phyloP scores from a whole-genome alignment of 2,797 vertebrate genomes.

The Aphelocoma californica region DNA sequence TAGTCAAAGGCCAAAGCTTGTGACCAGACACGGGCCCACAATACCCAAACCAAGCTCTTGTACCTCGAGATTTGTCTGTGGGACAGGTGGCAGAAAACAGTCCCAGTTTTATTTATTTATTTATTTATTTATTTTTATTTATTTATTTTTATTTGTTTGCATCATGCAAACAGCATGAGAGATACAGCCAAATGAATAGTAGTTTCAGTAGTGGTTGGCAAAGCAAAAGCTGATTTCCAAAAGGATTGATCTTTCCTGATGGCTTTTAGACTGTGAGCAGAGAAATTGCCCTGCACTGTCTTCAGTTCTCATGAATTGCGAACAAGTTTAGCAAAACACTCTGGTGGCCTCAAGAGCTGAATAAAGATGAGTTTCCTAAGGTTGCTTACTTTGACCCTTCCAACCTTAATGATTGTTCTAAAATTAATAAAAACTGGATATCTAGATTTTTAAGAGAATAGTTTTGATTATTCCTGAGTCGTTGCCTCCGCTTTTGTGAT shows the following conservation, averaged over 20 bases:
- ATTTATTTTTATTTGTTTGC: neutral
- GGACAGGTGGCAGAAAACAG: neutral
- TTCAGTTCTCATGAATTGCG: neutral
- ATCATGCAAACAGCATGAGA: neutral
- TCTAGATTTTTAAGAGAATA: neutral
- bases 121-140: neutral
- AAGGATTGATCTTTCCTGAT: neutral
- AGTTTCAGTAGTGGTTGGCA: neutral
- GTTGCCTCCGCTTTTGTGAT: neutral
- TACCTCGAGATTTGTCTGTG: neutral
- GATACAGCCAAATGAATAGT: rapidly evolving
- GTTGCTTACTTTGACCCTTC: neutral
- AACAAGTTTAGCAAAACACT: neutral
- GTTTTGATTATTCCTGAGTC: neutral
- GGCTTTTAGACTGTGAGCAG: neutral
- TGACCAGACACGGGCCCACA: rapidly evolving
- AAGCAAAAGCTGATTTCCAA: neutral
- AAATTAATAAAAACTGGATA: neutral
- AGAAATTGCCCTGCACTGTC: neutral
- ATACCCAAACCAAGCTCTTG: neutral
- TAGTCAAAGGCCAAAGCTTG: neutral
- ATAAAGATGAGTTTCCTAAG: neutral
- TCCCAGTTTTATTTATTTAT: neutral
- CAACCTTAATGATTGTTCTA: neutral
- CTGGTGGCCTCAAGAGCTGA: neutral